These are phyloP conservation scores for Anseranas semipalmata DNA, from an alignment of 2,113 vertebrate species.

Conservation along the genomic window DNA sequence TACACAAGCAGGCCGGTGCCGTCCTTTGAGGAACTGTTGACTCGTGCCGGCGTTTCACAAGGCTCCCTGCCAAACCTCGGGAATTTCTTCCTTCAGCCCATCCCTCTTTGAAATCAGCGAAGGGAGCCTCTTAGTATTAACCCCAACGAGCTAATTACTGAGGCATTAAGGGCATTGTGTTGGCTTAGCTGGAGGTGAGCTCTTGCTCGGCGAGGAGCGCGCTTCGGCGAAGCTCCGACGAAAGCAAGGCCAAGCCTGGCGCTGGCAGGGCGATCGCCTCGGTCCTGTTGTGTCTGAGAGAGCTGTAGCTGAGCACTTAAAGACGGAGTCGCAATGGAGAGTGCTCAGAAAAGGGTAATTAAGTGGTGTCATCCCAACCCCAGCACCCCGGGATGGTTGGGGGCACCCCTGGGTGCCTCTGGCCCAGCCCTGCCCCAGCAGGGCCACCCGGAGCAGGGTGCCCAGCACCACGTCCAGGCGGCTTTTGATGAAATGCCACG, in stretches of 20 bases:
- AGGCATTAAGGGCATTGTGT: not conserved
- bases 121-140: not conserved
- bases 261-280: not conserved
- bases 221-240: accelerated
- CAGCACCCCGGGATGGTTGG: not conserved
- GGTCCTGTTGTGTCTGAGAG: not conserved
- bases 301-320: not conserved
- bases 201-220: not conserved
- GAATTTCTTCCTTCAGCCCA: not conserved
- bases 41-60: not conserved
- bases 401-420: not conserved
- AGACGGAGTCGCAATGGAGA: not conserved
- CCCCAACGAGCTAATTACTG: not conserved
- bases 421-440: not conserved
- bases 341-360: too few species aligned
- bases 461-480: not conserved
- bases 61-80: not conserved
- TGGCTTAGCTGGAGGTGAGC: not conserved
- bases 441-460: too few species aligned
- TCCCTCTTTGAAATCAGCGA: not conserved
- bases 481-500: not conserved
- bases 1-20: not conserved
- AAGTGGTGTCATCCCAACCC: not conserved
- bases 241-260: not conserved
- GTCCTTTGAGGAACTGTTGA: not conserved